These are phyloP conservation scores for Oncopeltus fasciatus DNA, from an alignment of 1,140 invertebrate genomes.

Conservation along the genomic window DNA sequence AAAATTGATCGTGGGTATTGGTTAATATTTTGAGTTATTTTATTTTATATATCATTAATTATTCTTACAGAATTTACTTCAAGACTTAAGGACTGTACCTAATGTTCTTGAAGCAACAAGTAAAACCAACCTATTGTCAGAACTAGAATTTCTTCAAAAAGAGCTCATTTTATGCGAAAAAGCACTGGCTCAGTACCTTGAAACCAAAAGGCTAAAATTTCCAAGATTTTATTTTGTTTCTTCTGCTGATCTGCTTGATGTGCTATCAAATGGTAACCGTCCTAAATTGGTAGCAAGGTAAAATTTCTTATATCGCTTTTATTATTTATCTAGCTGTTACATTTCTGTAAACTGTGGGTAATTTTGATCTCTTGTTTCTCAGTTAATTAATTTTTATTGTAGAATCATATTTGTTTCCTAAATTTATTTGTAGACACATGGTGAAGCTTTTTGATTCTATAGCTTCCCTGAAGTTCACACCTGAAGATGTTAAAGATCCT, in stretches of 20 bases:
- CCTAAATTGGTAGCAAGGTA: slow-evolving; percentile 57
- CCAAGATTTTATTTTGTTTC: slow-evolving; percentile 96
- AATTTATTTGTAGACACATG: slow-evolving; percentile 56
- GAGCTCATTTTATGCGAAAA: slow-evolving; percentile 89
- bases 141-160: slow-evolving; percentile 67
- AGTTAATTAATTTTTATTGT: neutral
- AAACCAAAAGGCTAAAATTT: slow-evolving; percentile 93
- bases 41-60: no score
- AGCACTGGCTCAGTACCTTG: slow-evolving; percentile 87
- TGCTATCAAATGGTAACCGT: slow-evolving; percentile 90
- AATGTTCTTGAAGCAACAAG: slow-evolving; percentile 87
- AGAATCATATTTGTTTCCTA: no score
- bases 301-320: no score
- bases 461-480: slow-evolving; percentile 66
- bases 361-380: neutral
- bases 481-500: slow-evolving; percentile 30
- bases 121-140: slow-evolving; percentile 57
- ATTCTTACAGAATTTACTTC: slow-evolving; percentile 36
- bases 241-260: slow-evolving; percentile 88
- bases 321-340: neutral
- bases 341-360: neutral
- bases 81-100: slow-evolving; percentile 55
- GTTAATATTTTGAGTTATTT: no score
- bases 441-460: slow-evolving; percentile 94
- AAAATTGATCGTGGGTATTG: no score